phyloP scores from a whole-genome alignment of 2,888 invertebrate genomes.

The Caenorhabditis sp. region DNA sequence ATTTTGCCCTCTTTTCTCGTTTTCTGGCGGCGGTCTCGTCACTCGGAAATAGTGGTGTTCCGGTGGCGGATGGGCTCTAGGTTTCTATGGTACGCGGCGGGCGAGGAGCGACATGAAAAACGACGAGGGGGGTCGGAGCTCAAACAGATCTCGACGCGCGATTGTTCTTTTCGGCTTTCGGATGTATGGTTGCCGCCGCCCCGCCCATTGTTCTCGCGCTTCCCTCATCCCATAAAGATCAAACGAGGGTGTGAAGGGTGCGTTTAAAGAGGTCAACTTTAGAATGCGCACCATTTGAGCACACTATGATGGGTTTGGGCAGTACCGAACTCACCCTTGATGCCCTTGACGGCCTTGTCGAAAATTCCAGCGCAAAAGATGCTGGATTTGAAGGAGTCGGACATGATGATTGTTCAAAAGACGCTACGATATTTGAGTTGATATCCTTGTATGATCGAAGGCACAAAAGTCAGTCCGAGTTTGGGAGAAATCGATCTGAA shows the following conservation, averaged over 20 bases:
- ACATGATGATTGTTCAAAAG: not conserved
- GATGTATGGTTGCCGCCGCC: too few species aligned
- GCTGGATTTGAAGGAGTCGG: not conserved
- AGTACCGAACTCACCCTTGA: not conserved
- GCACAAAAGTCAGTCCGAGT: too few species aligned
- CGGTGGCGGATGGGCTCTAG: constrained; percentile 22
- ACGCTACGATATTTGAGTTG: too few species aligned
- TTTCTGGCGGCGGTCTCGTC: constrained; percentile 12
- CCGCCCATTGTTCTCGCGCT: too few species aligned
- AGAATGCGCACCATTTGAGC: too few species aligned
- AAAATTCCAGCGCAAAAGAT: not conserved
- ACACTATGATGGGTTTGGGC: too few species aligned
- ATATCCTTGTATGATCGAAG: too few species aligned
- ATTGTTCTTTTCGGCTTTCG: too few species aligned
- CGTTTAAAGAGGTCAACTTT: too few species aligned
- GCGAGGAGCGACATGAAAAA: constrained; percentile 3
- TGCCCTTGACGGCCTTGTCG: not conserved
- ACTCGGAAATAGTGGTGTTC: constrained; percentile 43
- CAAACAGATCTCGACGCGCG: too few species aligned
- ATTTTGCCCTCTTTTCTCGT: not conserved
- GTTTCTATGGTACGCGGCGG: constrained; percentile 13
- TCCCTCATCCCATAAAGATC: not conserved
- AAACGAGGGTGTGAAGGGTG: not conserved
- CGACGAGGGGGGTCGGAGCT: not conserved
- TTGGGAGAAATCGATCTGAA: too few species aligned